A percentile compares a stretch with the other conserved stretches of the same genome.
Conservation (phyloP, 2,113 vertebrate genomes). For the Microcebus lehilahytsara region DNA sequence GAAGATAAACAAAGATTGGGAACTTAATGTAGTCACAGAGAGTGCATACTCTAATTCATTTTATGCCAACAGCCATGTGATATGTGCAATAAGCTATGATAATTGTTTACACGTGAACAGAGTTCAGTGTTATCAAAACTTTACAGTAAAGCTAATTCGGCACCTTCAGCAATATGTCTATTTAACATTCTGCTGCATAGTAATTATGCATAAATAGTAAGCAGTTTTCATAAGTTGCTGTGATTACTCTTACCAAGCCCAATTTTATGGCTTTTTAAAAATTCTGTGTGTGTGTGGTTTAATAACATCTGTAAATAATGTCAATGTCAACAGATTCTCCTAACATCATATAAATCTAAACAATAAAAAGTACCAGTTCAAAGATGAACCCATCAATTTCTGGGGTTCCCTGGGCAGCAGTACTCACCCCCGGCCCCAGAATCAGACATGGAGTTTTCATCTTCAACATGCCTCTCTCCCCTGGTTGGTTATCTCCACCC, state of each 20-base stretch:
- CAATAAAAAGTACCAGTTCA: background rate
- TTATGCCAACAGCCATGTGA: background rate
- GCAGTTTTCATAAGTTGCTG: background rate
- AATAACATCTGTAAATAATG: background rate
- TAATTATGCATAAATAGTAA: background rate
- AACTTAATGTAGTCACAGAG: background rate
- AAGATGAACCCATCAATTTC: background rate
- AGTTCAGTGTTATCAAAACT: constrained; percentile 21
- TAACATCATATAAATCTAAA: background rate
- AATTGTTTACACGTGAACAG: background rate
- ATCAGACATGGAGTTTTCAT: background rate
- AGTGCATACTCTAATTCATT: background rate
- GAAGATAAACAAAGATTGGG: background rate
- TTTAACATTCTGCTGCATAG: background rate
- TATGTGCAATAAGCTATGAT: background rate
- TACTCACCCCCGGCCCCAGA: background rate
- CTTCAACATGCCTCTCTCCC: background rate
- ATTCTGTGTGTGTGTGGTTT: background rate
- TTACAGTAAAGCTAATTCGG: background rate
- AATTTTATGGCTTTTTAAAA: background rate
- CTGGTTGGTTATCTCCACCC: background rate
- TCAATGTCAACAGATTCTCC: background rate
- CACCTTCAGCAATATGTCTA: background rate
- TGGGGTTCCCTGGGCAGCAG: background rate
- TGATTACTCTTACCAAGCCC: background rate